These are phyloP conservation scores for Anser cygnoides DNA, from an alignment of 2,113 vertebrate genomes.

Conservation along the genomic window DNA sequence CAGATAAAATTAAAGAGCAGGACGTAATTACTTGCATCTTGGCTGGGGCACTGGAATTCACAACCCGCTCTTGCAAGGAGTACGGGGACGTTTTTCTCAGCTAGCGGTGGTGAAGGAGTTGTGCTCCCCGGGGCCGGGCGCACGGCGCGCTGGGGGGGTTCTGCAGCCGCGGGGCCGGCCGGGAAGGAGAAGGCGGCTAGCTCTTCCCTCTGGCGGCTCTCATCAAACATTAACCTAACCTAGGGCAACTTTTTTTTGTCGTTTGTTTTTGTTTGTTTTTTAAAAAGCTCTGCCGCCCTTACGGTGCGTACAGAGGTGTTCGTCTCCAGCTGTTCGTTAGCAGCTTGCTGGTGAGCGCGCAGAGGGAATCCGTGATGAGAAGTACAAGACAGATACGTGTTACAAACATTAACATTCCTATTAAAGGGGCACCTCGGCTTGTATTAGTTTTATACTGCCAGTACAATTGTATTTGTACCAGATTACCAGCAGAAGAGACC, in stretches of 20 bases:
- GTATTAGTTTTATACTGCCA: background rate
- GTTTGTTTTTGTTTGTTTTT: background rate
- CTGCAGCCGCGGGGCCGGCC: background rate
- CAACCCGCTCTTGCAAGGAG: background rate
- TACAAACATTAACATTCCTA: background rate
- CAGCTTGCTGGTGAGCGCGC: background rate
- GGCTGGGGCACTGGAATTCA: background rate
- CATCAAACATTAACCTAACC: slow-evolving; percentile 30
- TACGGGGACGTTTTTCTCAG: background rate
- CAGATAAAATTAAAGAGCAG: background rate
- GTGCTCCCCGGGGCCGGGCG: background rate
- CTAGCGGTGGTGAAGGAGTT: slow-evolving; percentile 7
- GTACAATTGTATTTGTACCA: accelerated
- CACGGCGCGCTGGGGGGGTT: background rate
- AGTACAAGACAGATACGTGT: background rate
- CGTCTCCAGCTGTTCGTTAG: accelerated
- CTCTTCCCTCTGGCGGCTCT: background rate
- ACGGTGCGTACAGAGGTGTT: accelerated
- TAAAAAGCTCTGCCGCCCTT: background rate
- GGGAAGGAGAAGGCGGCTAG: background rate
- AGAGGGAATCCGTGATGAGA: background rate
- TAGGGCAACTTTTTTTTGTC: background rate
- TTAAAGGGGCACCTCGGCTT: background rate
- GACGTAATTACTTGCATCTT: background rate
- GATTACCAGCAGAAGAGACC: background rate